phyloP scores from a whole-genome alignment of 2,113 vertebrate species.

The Psilopsiagon aymara region DNA sequence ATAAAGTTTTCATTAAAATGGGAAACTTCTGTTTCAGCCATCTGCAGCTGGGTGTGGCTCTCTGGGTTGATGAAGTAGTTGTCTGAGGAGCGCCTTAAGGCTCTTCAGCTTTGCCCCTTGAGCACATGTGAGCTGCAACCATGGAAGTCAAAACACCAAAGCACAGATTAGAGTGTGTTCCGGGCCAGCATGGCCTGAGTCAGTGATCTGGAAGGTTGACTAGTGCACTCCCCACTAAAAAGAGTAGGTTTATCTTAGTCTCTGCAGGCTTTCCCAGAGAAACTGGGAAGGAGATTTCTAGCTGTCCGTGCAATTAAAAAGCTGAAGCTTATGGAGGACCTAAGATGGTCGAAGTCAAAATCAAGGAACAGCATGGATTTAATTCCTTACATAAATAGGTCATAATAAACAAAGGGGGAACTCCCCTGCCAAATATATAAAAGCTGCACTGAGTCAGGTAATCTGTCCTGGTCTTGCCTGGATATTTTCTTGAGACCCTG shows the following conservation, averaged over 20 bases:
- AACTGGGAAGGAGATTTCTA: background rate
- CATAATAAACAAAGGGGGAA: background rate
- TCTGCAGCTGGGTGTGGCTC: constrained; percentile 32
- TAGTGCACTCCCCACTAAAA: accelerated
- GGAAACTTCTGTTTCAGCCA: constrained; percentile 21
- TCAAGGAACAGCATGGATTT: background rate
- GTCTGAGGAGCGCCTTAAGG: background rate
- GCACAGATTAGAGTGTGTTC: background rate
- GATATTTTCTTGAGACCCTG: background rate
- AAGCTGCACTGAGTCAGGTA: background rate
- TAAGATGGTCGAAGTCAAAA: background rate
- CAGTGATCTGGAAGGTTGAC: accelerated
- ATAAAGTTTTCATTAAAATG: constrained; percentile 40
- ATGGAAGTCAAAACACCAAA: background rate
- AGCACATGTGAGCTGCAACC: background rate
- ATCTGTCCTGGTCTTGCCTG: background rate
- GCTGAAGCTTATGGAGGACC: background rate
- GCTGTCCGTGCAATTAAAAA: background rate
- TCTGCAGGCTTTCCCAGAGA: background rate
- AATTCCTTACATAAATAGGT: background rate
- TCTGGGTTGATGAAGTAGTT: constrained; percentile 23
- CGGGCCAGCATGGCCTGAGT: background rate
- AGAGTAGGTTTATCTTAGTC: background rate
- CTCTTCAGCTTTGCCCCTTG: background rate
- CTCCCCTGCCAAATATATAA: background rate